phyloP scores from a whole-genome alignment of 1,140 invertebrate species.

The Papilio xuthus region DNA sequence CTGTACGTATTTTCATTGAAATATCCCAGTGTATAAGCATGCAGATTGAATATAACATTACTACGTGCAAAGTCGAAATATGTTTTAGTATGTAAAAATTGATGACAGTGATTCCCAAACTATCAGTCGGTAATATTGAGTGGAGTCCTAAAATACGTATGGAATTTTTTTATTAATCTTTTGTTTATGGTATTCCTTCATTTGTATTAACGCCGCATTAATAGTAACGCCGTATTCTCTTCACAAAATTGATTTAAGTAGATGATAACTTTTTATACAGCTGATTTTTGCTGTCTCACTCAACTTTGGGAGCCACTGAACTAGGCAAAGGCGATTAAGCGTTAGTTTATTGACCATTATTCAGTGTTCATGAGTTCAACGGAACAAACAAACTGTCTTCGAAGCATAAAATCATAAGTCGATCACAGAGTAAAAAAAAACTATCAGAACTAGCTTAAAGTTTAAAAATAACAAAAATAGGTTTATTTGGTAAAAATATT shows the following conservation, averaged over 20 bases:
- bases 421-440: constrained; percentile 75
- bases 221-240: no score
- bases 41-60: neutral
- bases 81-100: neutral
- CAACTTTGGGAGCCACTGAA: neutral
- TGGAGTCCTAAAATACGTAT: no score
- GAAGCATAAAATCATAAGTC: constrained; percentile 61
- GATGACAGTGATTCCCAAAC: neutral
- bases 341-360: neutral
- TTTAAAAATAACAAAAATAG: constrained; percentile 78
- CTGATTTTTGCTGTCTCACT: neutral
- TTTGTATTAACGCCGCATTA: no score
- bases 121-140: no score
- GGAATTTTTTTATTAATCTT: no score
- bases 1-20: neutral
- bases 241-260: no score
- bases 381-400: constrained; percentile 44
- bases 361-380: constrained; percentile 31
- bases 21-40: neutral
- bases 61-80: neutral
- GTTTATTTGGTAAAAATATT: constrained; percentile 74
- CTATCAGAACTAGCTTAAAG: constrained; percentile 68
- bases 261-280: no score
- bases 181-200: no score
- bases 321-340: neutral